Evolutionary conservation across 2,888 invertebrate species (phyloP).

Genomic region (Synanthedon formicaeformis): DNA sequence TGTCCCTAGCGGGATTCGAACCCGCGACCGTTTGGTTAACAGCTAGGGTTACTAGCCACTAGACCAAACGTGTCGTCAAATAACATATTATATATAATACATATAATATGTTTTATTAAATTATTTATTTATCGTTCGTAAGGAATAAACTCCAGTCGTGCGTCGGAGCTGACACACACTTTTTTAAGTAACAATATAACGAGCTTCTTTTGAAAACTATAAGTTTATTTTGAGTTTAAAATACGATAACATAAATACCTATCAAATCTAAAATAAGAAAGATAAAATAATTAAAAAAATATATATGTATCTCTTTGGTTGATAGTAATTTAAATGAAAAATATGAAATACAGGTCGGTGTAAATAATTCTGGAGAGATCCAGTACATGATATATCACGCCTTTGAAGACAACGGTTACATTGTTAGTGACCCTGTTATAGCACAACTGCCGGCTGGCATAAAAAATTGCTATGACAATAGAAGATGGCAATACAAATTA

Average conservation of each 20-base stretch:
- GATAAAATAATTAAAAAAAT: neutral
- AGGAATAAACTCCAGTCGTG: too few relatives aligned
- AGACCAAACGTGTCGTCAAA: too few relatives aligned
- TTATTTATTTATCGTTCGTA: too few relatives aligned
- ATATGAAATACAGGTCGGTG: conserved; percentile 43
- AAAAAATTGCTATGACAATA: conserved; percentile 73
- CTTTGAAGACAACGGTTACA: conserved; percentile 68
- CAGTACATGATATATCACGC: conserved; percentile 71
- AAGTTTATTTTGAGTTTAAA: neutral
- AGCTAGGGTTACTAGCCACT: too few relatives aligned
- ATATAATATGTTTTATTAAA: too few relatives aligned
- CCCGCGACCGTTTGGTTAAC: too few relatives aligned
- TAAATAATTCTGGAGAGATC: conserved; percentile 74
- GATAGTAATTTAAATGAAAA: neutral
- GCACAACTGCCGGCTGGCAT: conserved; percentile 29
- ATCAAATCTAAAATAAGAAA: neutral
- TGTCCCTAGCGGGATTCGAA: too few relatives aligned
- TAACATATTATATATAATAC: too few relatives aligned
- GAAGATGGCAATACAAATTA: conserved; percentile 39
- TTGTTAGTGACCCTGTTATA: conserved; percentile 63
- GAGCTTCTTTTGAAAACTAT: too few relatives aligned
- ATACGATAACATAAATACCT: neutral
- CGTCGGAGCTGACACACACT: too few relatives aligned
- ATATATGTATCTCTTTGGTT: neutral
- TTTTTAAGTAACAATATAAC: too few relatives aligned